phyloP scores from a whole-genome alignment of 1,140 invertebrate genomes.

The Mercenaria mercenaria region DNA sequence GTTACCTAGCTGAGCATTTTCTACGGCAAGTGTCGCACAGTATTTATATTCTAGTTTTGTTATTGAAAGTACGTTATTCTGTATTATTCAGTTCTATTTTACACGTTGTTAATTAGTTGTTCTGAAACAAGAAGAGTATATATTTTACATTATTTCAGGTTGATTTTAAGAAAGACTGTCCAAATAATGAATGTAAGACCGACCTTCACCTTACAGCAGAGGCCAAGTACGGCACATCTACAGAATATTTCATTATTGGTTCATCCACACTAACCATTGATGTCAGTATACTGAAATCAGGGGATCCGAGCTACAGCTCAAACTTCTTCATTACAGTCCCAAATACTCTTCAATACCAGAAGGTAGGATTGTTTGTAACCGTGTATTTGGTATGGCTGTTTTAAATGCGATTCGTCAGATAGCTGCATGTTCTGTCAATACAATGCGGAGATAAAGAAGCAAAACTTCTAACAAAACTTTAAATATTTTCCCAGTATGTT shows the following conservation, averaged over 20 bases:
- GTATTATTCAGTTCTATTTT: no score
- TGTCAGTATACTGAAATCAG: constrained; percentile 34
- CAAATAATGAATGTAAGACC: constrained; percentile 52
- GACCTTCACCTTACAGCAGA: constrained; percentile 19
- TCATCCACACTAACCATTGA: not conserved
- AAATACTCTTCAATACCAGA: constrained; percentile 30
- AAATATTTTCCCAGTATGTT: no score
- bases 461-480: no score
- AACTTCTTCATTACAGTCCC: constrained; percentile 38
- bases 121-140: no score
- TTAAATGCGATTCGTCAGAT: not conserved
- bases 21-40: no score
- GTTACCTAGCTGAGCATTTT: no score
- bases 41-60: no score
- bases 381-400: not conserved
- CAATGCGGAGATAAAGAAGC: no score
- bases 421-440: not conserved
- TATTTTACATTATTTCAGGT: constrained; percentile 45
- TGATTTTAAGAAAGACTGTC: constrained; percentile 60
- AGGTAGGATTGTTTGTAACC: no score
- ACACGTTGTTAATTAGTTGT: no score
- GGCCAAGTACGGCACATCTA: not conserved
- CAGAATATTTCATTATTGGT: constrained; percentile 3
- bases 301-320: constrained; percentile 53
- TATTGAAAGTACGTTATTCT: no score